Evolutionary conservation across 1,140 invertebrate species (phyloP), one percentile per base, ranked within the genome.

Genomic region (Bradysia coprophila): DNA sequence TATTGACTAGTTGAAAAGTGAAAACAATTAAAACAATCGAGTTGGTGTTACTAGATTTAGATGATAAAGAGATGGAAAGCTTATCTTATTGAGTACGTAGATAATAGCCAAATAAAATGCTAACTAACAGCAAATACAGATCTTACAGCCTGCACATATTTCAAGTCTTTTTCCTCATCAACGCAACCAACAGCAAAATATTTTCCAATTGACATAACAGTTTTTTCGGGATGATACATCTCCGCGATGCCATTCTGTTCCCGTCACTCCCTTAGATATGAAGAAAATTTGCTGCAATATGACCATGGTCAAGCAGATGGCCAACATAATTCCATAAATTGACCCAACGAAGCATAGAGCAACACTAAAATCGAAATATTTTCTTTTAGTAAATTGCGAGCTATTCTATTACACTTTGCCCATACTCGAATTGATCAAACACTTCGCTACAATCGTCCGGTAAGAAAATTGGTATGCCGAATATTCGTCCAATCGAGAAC

Each of bases 401-500:
- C n/a, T 32, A 1, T 18, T 5, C 4, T 36, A 5, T 38, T 23
- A 3, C 0, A 3, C 31, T 43, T 24, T 6, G 15, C 32, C 23
- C 10, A 21, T 19, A 62, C 59, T 58, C 49, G 42, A 52, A 61
- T 38, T 59, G 52, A 45, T 62, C 51, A 11, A 59, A 64, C 3
- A 64, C 60, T 42, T 66, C 64, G 43, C 53, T 65, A 41, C 65
- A 67, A 45, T 67, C 64, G 45, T 67, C 64, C 18, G 65, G 65
- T 31, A 67, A 39, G 23, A 66, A 51, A 2, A 67, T 43, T 0
- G 52, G 52, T 21, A 56, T 47, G 3, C 55, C 51, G 21, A 52
- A 20, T 2, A 58, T 33, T 6, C 55, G 52, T 43, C 57, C 50
- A 9, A 60, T 45, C 45, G 61, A 43, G 33, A 64, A 61, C 0